Percentiles rank a stretch among this genome's conserved stretches.
Evolutionary conservation across 2,888 invertebrate genomes (phyloP).

Genomic region (Epiblema foenella): DNA sequence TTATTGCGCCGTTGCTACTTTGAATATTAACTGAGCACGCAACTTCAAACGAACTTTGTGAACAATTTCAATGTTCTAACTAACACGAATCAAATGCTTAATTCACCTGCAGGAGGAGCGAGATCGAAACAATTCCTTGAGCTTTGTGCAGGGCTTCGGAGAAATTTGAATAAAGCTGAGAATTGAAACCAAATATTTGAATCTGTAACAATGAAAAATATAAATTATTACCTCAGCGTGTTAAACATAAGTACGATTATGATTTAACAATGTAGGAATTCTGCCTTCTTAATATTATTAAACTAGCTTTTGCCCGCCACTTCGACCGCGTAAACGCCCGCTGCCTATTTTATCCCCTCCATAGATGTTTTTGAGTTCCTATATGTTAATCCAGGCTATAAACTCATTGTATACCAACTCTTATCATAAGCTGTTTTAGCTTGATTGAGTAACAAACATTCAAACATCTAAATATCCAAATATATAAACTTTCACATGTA

Average conservation of each 20-base stretch:
- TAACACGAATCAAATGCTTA: constrained; percentile 20
- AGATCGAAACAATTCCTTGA: constrained; percentile 97
- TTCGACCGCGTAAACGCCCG: too few relatives aligned
- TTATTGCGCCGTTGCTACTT: constrained; percentile 42
- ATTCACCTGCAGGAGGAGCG: constrained; percentile 96
- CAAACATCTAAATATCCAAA: too few relatives aligned
- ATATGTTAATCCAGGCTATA: too few relatives aligned
- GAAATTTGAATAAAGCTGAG: constrained; percentile 98
- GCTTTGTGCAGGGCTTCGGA: constrained; percentile 97
- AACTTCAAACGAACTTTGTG: constrained; percentile 2
- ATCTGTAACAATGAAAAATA: constrained; percentile 88
- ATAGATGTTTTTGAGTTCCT: too few relatives aligned
- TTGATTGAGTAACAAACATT: too few relatives aligned
- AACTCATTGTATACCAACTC: too few relatives aligned
- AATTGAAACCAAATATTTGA: constrained; percentile 99
- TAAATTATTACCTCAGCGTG: not conserved
- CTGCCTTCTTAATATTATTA: not conserved
- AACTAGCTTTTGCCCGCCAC: too few relatives aligned
- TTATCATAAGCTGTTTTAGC: too few relatives aligned
- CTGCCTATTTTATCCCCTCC: too few relatives aligned
- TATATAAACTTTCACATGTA: too few relatives aligned
- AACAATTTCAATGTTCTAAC: constrained; percentile 4
- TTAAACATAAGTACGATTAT: not conserved
- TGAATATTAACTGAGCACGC: constrained; percentile 8
- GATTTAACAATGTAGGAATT: not conserved